phyloP scores from a whole-genome alignment of 2,113 vertebrate genomes.

The Pteropus alecto region DNA sequence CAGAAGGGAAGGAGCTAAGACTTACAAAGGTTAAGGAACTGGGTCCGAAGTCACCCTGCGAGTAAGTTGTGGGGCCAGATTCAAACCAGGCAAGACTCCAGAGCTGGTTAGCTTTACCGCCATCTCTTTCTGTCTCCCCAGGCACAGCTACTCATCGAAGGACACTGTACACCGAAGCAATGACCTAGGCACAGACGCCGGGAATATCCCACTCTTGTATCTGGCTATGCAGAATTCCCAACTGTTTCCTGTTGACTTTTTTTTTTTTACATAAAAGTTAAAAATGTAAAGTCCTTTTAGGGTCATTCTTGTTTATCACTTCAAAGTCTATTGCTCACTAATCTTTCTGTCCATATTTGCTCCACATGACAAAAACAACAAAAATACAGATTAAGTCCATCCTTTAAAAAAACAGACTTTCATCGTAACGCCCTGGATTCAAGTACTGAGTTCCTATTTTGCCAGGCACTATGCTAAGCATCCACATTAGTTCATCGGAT shows the following conservation, averaged over 20 bases:
- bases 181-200: not conserved
- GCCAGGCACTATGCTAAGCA: too few species aligned
- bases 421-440: not conserved
- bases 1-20: not conserved
- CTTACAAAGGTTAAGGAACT: not conserved
- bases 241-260: not conserved
- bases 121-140: not conserved
- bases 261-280: not conserved
- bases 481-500: not conserved
- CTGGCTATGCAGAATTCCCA: not conserved
- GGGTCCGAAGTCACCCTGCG: not conserved
- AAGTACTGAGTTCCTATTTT: not conserved
- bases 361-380: not conserved
- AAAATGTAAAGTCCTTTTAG: not conserved
- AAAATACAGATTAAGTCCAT: not conserved
- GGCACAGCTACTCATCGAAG: not conserved
- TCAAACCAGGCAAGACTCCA: not conserved
- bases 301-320: not conserved
- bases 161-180: not conserved
- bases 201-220: not conserved
- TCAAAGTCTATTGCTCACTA: not conserved
- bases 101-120: not conserved
- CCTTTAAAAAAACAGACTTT: not conserved
- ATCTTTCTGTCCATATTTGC: not conserved
- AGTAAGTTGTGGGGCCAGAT: not conserved